Evolutionary conservation across 2,888 invertebrate species (phyloP).

Genomic region (Hermodice carunculata): DNA sequence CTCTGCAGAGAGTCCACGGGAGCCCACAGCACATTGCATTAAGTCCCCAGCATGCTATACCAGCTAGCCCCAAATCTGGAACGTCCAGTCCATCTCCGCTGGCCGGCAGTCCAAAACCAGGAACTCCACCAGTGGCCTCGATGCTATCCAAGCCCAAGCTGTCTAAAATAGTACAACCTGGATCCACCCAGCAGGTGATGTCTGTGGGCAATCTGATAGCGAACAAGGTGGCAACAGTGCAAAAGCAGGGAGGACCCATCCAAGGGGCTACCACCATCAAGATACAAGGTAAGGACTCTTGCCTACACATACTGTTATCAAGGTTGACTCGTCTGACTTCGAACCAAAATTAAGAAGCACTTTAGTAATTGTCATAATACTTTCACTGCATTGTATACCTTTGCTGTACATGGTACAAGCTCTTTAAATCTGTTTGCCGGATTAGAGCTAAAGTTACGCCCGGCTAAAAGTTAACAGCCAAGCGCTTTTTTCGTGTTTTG

Average conservation of each 20-base stretch:
- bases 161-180: neutral
- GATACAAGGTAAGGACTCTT: conserved; percentile 20
- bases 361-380: too few relatives aligned
- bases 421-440: too few relatives aligned
- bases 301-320: too few relatives aligned
- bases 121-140: neutral
- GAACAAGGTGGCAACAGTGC: neutral
- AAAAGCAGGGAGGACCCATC: conserved; percentile 8
- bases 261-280: conserved; percentile 14
- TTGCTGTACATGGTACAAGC: too few relatives aligned
- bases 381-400: too few relatives aligned
- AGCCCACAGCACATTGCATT: neutral
- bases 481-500: too few relatives aligned
- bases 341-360: too few relatives aligned
- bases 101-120: neutral
- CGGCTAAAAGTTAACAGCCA: too few relatives aligned
- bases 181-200: neutral
- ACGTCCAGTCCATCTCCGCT: neutral
- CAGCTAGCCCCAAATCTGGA: neutral
- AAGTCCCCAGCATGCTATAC: neutral
- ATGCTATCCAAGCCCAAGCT: conserved; percentile 2
- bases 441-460: too few relatives aligned
- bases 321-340: too few relatives aligned
- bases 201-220: conserved; percentile 6
- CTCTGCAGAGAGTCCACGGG: neutral